Evolutionary conservation across 1,140 invertebrate species (phyloP), one percentile per base, ranked within the genome.

Genomic region (Drosophila burlai): DNA sequence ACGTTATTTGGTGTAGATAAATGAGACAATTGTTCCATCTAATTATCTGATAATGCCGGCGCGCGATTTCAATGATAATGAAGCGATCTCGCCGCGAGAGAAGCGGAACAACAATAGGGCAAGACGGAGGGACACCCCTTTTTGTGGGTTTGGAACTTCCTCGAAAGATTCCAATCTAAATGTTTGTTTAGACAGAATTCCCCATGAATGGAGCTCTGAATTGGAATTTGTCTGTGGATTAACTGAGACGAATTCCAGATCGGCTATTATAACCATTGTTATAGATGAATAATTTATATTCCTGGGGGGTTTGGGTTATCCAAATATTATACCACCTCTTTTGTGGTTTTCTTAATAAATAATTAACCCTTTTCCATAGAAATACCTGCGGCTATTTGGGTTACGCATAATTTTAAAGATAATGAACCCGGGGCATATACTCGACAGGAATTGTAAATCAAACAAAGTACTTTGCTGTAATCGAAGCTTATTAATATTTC

Each of bases 1-100:
- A 76, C 73, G 73, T 66, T 76, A 76, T 76, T 76, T 76, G 54
- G 73, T 76, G 58, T 76, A 76, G 73, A 76, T 66, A 76, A 76
- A 76, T 76, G 73, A 76, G 73, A 52, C 74, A 76, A 76, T 67
- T 76, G 73, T 76, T 76, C 74, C 73, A 55, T 59, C 62, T 76
- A 76, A 76, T 76, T 76, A 76, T 59, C 62, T 67, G 73, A 76
- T 76, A 76, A 76, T 60, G 74, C 74, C 62, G 58, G 73, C 24
- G n/a, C 29, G 61, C 75, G 74, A 77, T 60, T 38, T 52, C 47
- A 60, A 58, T 55, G 77, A 84, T 81, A 83, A 69, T 76, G 58
- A 50, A 76, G 72, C 73, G 72, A 83, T 81, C 77, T 68, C 36
- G 38, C 58, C 40, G 69, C 40, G 69, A 42, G 38, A 29, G 11